phyloP scores from a whole-genome alignment of 2,113 vertebrate species.

The Casuarius casuarius region DNA sequence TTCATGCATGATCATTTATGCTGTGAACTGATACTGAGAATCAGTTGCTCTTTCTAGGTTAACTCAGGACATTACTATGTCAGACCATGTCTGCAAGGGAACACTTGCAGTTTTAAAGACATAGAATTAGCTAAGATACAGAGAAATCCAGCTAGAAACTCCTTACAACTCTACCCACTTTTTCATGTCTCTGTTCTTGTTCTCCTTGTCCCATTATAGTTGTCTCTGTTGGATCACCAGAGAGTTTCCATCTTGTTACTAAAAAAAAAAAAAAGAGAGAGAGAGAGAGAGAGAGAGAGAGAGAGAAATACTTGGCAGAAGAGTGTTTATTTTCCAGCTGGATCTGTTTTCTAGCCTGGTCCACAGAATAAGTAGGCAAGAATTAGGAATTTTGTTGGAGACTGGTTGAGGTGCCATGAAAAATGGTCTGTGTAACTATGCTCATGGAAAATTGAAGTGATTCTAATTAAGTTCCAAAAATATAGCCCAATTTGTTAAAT shows the following conservation, averaged over 20 bases:
- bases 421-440: neutral
- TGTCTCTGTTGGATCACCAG: neutral
- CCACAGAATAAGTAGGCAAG: neutral
- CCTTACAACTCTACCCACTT: neutral
- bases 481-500: neutral
- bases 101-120: neutral
- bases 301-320: neutral
- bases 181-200: neutral
- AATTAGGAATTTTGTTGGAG: neutral
- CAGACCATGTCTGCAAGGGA: neutral
- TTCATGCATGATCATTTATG: neutral
- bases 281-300: neutral
- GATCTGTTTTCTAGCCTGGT: neutral
- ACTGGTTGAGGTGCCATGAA: neutral
- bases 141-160: neutral
- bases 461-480: neutral
- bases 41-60: neutral
- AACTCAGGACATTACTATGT: neutral
- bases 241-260: neutral
- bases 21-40: neutral
- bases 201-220: neutral
- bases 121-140: neutral
- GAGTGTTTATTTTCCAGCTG: neutral
- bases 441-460: neutral
- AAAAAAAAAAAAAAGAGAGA: neutral